Base-by-base conservation (phyloP, 2,113 vertebrate genomes). In the Columbina picui region DNA sequence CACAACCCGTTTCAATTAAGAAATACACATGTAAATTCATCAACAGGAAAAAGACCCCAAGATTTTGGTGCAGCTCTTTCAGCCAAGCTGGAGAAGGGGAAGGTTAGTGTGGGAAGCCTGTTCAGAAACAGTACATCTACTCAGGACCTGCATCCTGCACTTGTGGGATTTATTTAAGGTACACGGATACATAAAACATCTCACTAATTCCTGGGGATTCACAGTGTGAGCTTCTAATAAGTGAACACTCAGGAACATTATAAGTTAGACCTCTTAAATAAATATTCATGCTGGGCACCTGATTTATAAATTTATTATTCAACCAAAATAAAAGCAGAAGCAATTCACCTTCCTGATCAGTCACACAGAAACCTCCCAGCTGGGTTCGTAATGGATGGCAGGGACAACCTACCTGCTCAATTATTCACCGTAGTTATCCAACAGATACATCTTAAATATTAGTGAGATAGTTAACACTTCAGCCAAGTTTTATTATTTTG, bases 211-310 rank as follows among this genome's bases (percentile, higher is more conserved):
- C 94, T 53, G 47, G 45, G 55, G 89, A 25, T 67, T 93, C 95
- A 77, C 75, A 77, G 78, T 59, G 75, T 83, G 92, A 93, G 59
- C 85, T 75, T 60, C 64, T 81, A 94, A 64, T 64, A 87, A 95
- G 30, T 13, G 65, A 84, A 65, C 87, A 94, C 84, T 95, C 70
- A 89, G 56, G 36, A 91, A 26, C 57, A 64, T 60, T 78, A 68
- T 81, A 84, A 82, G 49, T 91, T 87, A 57, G 49, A 29, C 73
- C 32, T 86, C 78, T 86, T 32, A 85, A 85, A 68, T 10, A 87
- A 77, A 60, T 63, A 38, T 34, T 87, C 89, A 38, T 38, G 73
- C 74, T 87, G 91, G 56, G 86, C 53, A 89, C 43, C 39, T 84
- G 52, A 79, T 91, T 83, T 63, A 52, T 68, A 52, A 78, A 75